phyloP scores from a whole-genome alignment of 2,888 invertebrate species.

The Abscondita cerata region DNA sequence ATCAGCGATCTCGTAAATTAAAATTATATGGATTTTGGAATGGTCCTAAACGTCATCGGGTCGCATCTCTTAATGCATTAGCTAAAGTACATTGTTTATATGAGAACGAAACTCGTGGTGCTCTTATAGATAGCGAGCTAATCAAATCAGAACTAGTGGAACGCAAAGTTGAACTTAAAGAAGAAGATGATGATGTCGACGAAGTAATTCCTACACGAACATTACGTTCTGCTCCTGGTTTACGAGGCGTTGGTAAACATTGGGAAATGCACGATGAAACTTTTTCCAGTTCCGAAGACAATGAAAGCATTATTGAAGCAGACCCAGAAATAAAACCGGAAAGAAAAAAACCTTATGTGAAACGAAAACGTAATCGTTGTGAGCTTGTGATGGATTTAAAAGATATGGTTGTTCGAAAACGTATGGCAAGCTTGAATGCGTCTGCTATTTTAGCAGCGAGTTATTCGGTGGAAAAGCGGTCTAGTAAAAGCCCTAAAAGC shows the following conservation, averaged over 20 bases:
- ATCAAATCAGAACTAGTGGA: slow-evolving; percentile 36
- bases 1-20: slow-evolving; percentile 58
- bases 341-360: slow-evolving; percentile 57
- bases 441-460: slow-evolving; percentile 90
- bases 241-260: slow-evolving; percentile 80
- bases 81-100: slow-evolving; percentile 92
- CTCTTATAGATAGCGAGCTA: slow-evolving; percentile 64
- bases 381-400: slow-evolving; percentile 80
- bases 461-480: slow-evolving; percentile 73
- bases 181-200: slow-evolving; percentile 44
- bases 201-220: slow-evolving; percentile 58
- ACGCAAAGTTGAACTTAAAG: slow-evolving; percentile 37
- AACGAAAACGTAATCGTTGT: slow-evolving; percentile 66
- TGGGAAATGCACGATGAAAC: slow-evolving; percentile 81
- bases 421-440: slow-evolving; percentile 92
- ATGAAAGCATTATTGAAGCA: slow-evolving; percentile 38
- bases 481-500: slow-evolving; percentile 62
- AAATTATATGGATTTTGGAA: slow-evolving; percentile 74
- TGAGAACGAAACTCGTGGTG: slow-evolving; percentile 84
- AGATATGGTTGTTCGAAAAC: slow-evolving; percentile 86
- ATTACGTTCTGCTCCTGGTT: slow-evolving; percentile 75
- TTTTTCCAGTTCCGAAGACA: slow-evolving; percentile 62
- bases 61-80: slow-evolving; percentile 87
- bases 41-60: slow-evolving; percentile 82
- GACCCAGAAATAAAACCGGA: slow-evolving; percentile 57